These are phyloP conservation scores for Lasioglossum pauxillum DNA, from an alignment of 2,888 invertebrate genomes.

Conservation along the genomic window DNA sequence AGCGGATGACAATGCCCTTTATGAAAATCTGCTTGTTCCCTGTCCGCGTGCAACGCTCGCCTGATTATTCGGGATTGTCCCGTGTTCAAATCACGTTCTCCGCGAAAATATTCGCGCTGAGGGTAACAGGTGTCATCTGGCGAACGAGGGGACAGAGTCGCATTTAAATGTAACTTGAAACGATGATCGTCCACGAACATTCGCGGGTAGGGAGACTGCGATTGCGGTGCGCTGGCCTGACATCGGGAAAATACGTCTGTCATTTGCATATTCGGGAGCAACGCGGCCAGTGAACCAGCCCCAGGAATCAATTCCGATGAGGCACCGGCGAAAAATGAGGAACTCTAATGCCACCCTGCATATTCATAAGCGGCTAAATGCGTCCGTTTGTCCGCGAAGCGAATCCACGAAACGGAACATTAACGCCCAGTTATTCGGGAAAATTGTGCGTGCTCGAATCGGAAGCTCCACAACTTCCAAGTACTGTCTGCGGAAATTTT, in stretches of 20 bases:
- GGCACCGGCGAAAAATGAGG: constrained; percentile 22
- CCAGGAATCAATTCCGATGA: constrained; percentile 4
- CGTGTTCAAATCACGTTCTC: background rate
- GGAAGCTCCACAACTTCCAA: background rate
- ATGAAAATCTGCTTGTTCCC: background rate
- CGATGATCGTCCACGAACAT: background rate
- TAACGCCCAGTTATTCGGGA: background rate
- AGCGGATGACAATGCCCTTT: background rate
- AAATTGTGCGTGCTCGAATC: background rate
- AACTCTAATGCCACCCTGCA: background rate
- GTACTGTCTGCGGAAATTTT: background rate
- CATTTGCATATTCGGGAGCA: constrained; percentile 35
- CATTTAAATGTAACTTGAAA: constrained; percentile 43
- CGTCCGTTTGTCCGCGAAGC: background rate
- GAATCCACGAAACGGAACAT: background rate
- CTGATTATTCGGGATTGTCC: constrained; percentile 9
- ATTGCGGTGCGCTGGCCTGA: background rate
- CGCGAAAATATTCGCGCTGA: background rate
- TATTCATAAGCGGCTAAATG: constrained; percentile 20
- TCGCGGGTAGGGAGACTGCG: background rate
- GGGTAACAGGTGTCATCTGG: constrained; percentile 33
- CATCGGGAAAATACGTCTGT: constrained; percentile 42
- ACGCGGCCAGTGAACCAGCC: constrained; percentile 3
- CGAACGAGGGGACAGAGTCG: background rate
- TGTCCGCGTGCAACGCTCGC: background rate